Evolutionary conservation across 2,888 invertebrate species (phyloP).

Genomic region (Lapara coniferarum): DNA sequence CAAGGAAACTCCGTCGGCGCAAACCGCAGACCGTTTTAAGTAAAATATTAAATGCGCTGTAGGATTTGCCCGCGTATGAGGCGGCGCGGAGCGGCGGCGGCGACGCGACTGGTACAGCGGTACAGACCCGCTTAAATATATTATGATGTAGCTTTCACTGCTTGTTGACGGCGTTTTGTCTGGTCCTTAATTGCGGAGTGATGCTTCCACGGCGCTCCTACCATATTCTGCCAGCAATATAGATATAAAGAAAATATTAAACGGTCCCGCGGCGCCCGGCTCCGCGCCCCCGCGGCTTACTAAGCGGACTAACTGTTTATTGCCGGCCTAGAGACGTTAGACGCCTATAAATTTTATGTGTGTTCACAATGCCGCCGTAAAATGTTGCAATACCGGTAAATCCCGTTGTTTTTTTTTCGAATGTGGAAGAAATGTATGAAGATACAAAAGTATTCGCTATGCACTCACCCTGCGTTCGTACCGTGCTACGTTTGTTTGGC

Average conservation of each 20-base stretch:
- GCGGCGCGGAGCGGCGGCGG: not conserved
- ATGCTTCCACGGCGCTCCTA: constrained; percentile 53
- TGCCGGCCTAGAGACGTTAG: constrained; percentile 72
- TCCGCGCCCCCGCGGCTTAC: constrained; percentile 52
- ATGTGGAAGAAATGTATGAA: constrained; percentile 60
- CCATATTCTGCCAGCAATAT: constrained; percentile 1
- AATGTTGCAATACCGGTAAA: constrained; percentile 76
- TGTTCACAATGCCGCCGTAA: constrained; percentile 73
- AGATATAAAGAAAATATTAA: constrained; percentile 62
- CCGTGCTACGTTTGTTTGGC: not conserved
- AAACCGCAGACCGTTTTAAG: constrained; percentile 76
- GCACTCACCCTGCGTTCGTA: not conserved
- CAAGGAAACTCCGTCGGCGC: constrained; percentile 68
- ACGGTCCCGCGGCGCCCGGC: constrained; percentile 58
- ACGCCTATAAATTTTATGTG: constrained; percentile 77
- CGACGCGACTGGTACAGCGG: constrained; percentile 29
- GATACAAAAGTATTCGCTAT: constrained; percentile 29
- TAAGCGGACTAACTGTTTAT: constrained; percentile 72
- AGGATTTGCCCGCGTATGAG: constrained; percentile 65
- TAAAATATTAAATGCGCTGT: constrained; percentile 78
- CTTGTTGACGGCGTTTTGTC: constrained; percentile 67
- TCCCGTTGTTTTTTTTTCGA: constrained; percentile 66
- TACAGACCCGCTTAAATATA: constrained; percentile 70
- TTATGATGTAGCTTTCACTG: constrained; percentile 67
- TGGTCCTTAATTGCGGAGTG: constrained; percentile 71